Base-by-base conservation (phyloP, 1,140 invertebrate genomes). In the Platorchestia sp. region DNA sequence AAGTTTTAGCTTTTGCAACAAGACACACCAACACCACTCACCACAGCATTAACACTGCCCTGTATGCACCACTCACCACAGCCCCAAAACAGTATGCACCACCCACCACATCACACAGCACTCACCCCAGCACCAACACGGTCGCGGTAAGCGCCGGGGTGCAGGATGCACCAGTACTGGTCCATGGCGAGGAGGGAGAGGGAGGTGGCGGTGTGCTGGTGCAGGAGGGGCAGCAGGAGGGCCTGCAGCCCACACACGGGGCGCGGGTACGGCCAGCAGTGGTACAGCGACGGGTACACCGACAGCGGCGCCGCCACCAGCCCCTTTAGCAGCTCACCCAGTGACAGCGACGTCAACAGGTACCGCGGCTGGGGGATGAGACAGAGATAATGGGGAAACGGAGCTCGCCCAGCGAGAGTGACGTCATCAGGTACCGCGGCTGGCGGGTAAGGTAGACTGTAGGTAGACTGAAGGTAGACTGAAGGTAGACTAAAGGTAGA, bases 81-180 rank as follows among this genome's bases (percentile, higher is more conserved):
- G 47, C 19, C 6, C 47, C 47, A 51, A 51, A 14, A 75, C 59
- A 22, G 59, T 10, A 75, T 75, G 27, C 14, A 22, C 14, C 59
- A 75, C 10, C 27, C 47, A 51, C 47, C 47, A 51, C 47, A 51
- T 6, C 19, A 51, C 47, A 6, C 43, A n/a, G 36, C 45, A 95
- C 87, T 95, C 53, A 95, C 95, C 89, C 27, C 42, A 51, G 41
- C 95, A 59, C 75, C 53, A 44, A 95, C 45, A 43, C 75, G 45
- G 51, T 86, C 59, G 16, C 89, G 27, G 89, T 95, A 95, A 36
- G 47, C 47, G n/a, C 89, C 95, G 27, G 95, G 95, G 44, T 95
- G 95, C 42, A 95, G 43, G n/a, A 95, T 86, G 45, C 95, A 95
- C 47, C 87, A 95, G 51, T 95, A 95, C 87, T 95, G 90, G 41